A percentile compares a stretch with the other conserved stretches of the same genome.
Evolutionary conservation across 2,113 vertebrate species (phyloP).

Genomic region (Lycaon pictus): DNA sequence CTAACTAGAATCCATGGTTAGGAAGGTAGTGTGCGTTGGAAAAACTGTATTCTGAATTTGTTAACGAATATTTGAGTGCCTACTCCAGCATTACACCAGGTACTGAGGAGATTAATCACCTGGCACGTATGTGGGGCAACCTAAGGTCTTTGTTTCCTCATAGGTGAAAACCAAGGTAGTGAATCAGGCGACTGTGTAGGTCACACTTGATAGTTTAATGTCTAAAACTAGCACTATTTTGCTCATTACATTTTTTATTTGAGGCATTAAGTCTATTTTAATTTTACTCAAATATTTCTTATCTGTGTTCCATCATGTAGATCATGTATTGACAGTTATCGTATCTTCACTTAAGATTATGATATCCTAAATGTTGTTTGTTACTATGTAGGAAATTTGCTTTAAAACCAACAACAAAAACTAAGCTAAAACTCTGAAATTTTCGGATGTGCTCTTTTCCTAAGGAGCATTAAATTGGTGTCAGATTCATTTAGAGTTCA

Average conservation of each 20-base stretch:
- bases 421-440: neutral
- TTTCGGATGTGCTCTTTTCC: neutral
- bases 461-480: neutral
- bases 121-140: neutral
- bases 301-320: neutral
- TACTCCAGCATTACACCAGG: neutral
- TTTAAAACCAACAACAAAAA: neutral
- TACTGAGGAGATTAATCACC: neutral
- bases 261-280: slow-evolving; percentile 14
- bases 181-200: neutral
- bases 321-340: neutral
- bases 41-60: slow-evolving; percentile 6
- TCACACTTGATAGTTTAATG: neutral
- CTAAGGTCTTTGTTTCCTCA: neutral
- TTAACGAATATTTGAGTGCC: neutral
- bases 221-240: slow-evolving; percentile 22
- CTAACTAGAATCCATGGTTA: slow-evolving; percentile 20
- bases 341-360: neutral
- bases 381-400: neutral
- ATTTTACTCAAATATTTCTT: slow-evolving; percentile 50
- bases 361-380: neutral
- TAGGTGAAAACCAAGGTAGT: neutral
- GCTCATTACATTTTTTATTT: neutral
- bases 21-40: neutral
- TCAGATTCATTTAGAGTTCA: slow-evolving; percentile 14